Evolutionary conservation across 2,113 vertebrate species (phyloP), one percentile per base, ranked within the genome.

Genomic region (Pandion haliaetus): DNA sequence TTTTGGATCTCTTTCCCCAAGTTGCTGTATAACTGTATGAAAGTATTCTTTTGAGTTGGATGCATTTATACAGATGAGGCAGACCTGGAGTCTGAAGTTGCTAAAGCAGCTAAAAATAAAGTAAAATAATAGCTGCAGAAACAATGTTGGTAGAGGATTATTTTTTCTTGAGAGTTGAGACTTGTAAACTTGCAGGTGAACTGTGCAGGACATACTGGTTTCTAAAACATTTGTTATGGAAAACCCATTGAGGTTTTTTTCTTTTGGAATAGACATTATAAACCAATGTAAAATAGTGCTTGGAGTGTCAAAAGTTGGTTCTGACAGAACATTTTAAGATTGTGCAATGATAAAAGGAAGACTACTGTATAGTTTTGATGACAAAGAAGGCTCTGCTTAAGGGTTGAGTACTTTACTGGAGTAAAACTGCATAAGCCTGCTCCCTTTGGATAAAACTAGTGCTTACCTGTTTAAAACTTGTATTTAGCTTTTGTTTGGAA

Each of bases 181-280:
- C 96, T 98, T 98, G 97, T 98, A 97, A 98, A 97, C 97, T 97
- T 97, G 98, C 97, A 98, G 98, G 98, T 97, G 93, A 98, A 98
- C 98, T 98, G 98, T 98, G 98, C 98, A 98, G 98, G 98, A 98
- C 98, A 98, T 98, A 98, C 98, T 98, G 98, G 98, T 98, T 99
- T 99, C 98, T 99, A 98, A 98, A 98, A 98, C 96, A 96, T 97
- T 97, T 97, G 88, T 95, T 96, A 97, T 7, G 38, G 93, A 98
- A 98, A 98, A 97, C 86, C 95, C 77, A 25, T 36, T 2, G 55
- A 95, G 93, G 94, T 84, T 93, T 89, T 93, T 93, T 96, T 74
- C 81, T 97, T 97, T 96, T 95, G 69, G 69, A 96, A 91, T 95
- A 98, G 97, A 96, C 84, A 63, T 94, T 97, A 96, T 97, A 97